Evolutionary conservation across 1,140 invertebrate genomes (phyloP), one percentile per base, ranked within the genome.

Genomic region (Episyrphus balteatus): DNA sequence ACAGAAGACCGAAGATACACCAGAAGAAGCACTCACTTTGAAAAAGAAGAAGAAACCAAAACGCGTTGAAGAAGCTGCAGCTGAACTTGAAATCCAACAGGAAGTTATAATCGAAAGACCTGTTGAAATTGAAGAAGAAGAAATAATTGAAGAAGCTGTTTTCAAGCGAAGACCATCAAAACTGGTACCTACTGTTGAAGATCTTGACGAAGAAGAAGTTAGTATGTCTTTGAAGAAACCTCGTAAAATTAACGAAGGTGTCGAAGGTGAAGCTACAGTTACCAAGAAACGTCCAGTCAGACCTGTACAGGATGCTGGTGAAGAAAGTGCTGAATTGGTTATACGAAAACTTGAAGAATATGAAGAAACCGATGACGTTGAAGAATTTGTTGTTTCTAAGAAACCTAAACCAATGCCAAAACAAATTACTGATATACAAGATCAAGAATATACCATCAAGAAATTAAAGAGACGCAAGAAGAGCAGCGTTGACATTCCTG

Each of bases 361-460:
- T 26, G 58, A 61, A 51, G 60, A 61, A 51, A 61, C 62, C 17
- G 70, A 72, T 43, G 72, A 76, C 51, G 55, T 69, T 11, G 64
- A 66, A 44, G 64, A 67, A 43, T 65, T 63, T 55, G 49, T 69
- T 5, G 58, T 62, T 0, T 59, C 66, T 12, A 61, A 61, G 48
- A 63, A 62, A 12, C 40, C 34, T 7, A 68, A 64, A 47, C 54
- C 51, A 8, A 66, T 61, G 15, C 59, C 57, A 19, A 44, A 65
- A 34, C 75, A 79, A 51, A 68, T 75, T 38, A 72, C 77, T 26
- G 81, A 85, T 64, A 83, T 86, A 68, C 75, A 77, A 44, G 74
- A 76, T 47, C 79, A 85, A 63, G 82, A 84, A 70, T 69, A 84
- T 13, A 85, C 80, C 6, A 73, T 86, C 17, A 82, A 83, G 56